These are phyloP conservation scores for Vultur gryphus DNA, from an alignment of 2,797 vertebrate genomes.

Conservation along the genomic window DNA sequence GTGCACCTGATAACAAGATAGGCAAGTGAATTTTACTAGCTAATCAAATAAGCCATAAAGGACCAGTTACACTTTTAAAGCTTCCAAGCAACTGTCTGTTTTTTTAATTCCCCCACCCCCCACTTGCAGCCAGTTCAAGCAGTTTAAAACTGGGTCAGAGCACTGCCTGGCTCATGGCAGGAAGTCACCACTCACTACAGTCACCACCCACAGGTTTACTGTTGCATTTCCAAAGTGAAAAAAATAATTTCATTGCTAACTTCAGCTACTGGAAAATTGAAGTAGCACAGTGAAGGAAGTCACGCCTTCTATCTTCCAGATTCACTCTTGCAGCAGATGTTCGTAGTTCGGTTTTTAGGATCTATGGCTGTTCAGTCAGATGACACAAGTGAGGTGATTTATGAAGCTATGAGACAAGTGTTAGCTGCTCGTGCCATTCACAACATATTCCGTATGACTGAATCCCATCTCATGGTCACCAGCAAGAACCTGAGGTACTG, in stretches of 20 bases:
- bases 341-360: constrained; percentile 91
- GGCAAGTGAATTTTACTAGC: neutral
- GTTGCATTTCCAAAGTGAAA: neutral
- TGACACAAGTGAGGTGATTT: constrained; percentile 87
- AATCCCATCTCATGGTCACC: constrained; percentile 95
- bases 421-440: constrained; percentile 95
- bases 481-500: constrained; percentile 86
- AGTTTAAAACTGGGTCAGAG: constrained; percentile 2
- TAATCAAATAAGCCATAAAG: neutral
- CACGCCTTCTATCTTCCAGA: constrained; percentile 72
- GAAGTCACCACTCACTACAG: neutral
- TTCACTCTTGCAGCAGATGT: constrained; percentile 93
- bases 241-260: neutral
- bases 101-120: neutral
- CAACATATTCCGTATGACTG: constrained; percentile 95
- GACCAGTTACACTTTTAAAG: neutral
- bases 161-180: neutral
- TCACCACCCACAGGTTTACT: neutral
- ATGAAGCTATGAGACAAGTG: constrained; percentile 97
- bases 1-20: neutral
- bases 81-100: neutral
- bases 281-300: neutral
- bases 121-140: neutral
- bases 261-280: neutral
- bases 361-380: constrained; percentile 93